Percentiles rank a stretch among this genome's conserved stretches.
Evolutionary conservation across 2,888 invertebrate species (phyloP).

Genomic region (Altica lythri): DNA sequence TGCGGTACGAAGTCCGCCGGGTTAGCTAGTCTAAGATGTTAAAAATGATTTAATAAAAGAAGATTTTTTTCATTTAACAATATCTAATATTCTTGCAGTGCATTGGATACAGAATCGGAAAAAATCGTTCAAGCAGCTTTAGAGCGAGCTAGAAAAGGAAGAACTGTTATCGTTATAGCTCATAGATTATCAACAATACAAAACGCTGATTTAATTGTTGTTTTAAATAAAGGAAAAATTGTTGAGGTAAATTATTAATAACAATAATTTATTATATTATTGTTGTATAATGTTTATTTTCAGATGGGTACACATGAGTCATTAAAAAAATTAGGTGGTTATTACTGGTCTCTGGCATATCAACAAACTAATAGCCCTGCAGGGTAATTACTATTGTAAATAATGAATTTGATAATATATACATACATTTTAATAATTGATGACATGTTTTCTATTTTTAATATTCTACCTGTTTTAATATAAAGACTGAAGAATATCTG

Average conservation of each 20-base stretch:
- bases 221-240: conserved; percentile 80
- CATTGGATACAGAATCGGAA: conserved; percentile 91
- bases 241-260: conserved; percentile 70
- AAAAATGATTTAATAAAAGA: too few species aligned
- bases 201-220: conserved; percentile 90
- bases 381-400: too few species aligned
- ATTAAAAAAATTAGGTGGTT: conserved; percentile 75
- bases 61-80: too few species aligned
- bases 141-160: conserved; percentile 78
- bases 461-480: too few species aligned
- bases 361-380: conserved; percentile 62
- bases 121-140: conserved; percentile 87
- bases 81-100: too few species aligned
- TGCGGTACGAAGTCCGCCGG: too few species aligned
- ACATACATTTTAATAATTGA: too few species aligned
- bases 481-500: too few species aligned
- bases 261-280: background rate
- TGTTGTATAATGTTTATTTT: conserved; percentile 40
- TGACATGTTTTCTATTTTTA: too few species aligned
- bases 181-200: conserved; percentile 90
- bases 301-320: conserved; percentile 85
- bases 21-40: too few species aligned
- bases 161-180: conserved; percentile 94
- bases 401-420: too few species aligned
- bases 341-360: conserved; percentile 83